phyloP scores from a whole-genome alignment of 2,888 invertebrate species.

The Ochropleura leucogaster region DNA sequence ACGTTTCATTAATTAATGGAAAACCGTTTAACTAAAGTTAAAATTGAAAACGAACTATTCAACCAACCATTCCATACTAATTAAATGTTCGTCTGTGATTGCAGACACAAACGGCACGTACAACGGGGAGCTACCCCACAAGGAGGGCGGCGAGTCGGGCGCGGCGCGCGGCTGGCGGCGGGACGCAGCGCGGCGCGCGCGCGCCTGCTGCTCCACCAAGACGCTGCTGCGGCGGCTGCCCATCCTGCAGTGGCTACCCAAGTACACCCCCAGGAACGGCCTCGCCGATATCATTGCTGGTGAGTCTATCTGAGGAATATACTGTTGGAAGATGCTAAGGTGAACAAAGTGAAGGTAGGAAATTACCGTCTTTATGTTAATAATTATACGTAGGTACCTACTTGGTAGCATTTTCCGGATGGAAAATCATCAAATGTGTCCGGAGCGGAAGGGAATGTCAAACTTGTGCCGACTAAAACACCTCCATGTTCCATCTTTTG shows the following conservation, averaged over 20 bases:
- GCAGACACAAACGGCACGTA: constrained; percentile 77
- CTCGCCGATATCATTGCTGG: constrained; percentile 95
- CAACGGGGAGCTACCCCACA: constrained; percentile 73
- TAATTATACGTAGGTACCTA: not conserved
- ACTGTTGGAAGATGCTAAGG: not conserved
- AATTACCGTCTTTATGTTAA: not conserved
- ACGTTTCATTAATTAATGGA: too few relatives aligned
- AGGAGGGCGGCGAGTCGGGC: constrained; percentile 52
- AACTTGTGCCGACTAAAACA: too few relatives aligned
- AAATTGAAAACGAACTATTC: not conserved
- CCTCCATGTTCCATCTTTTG: too few relatives aligned
- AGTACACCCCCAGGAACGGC: constrained; percentile 92
- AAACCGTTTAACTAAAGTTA: not conserved
- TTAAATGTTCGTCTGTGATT: constrained; percentile 4
- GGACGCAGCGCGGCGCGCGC: constrained; percentile 82
- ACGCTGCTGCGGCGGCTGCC: constrained; percentile 92
- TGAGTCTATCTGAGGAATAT: constrained; percentile 41
- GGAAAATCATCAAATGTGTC: too few relatives aligned
- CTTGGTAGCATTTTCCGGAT: not conserved
- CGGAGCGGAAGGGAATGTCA: too few relatives aligned
- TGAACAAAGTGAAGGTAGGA: not conserved
- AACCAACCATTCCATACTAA: not conserved
- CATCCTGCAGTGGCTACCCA: constrained; percentile 92
- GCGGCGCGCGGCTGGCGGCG: constrained; percentile 73
- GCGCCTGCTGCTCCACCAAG: constrained; percentile 91